phyloP scores from a whole-genome alignment of 2,113 vertebrate species.

The Oostethus manadensis region DNA sequence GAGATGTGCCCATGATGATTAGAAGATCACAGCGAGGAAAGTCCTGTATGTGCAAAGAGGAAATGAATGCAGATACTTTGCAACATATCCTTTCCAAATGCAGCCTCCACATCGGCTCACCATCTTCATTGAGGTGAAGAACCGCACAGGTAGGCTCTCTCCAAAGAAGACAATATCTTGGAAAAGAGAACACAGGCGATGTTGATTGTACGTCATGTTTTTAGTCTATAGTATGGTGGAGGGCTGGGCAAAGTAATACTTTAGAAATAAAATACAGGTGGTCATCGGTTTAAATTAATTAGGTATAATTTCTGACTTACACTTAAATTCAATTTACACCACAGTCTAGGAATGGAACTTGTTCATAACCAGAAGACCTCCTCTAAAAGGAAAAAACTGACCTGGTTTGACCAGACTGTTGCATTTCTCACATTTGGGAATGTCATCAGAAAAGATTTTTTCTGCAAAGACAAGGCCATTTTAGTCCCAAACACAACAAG shows the following conservation, averaged over 20 bases:
- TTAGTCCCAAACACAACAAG: not conserved
- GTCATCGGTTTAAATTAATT: no score
- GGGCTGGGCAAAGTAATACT: not conserved
- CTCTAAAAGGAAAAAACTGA: slow-evolving; percentile 37
- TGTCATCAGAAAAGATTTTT: slow-evolving; percentile 80
- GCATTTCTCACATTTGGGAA: slow-evolving; percentile 84
- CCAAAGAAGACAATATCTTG: slow-evolving; percentile 91
- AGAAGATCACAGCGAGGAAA: slow-evolving; percentile 85
- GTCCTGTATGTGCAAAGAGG: slow-evolving; percentile 67
- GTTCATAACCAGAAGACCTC: not conserved
- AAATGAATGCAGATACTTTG: not conserved
- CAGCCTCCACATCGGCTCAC: slow-evolving; percentile 59
- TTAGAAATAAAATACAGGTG: not conserved
- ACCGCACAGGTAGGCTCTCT: slow-evolving; percentile 81
- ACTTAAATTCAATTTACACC: no score
- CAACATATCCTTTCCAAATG: slow-evolving; percentile 1
- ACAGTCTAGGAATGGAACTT: no score
- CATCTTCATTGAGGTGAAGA: slow-evolving; percentile 81
- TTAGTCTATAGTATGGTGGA: not conserved
- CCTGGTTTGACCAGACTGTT: slow-evolving; percentile 85
- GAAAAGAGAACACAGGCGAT: not conserved
- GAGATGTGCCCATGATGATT: slow-evolving; percentile 87
- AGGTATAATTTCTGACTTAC: no score
- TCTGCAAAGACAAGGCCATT: slow-evolving; percentile 62
- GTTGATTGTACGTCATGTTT: not conserved